A percentile compares a stretch with the other conserved stretches of the same genome.
Conservation (phyloP, 1,140 invertebrate genomes). For the Habropoda laboriosa region DNA sequence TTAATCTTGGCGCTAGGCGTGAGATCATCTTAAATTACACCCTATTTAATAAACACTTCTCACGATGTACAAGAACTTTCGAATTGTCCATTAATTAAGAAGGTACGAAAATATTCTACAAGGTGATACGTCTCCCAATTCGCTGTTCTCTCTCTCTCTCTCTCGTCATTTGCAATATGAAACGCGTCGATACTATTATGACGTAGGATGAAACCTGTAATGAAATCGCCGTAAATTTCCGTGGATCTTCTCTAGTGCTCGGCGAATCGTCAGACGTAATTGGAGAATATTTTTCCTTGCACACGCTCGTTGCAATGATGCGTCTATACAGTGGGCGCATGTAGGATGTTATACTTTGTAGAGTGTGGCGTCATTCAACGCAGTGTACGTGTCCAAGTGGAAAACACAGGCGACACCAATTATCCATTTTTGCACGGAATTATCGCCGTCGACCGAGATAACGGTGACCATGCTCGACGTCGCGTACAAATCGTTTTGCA, state of each 20-base stretch:
- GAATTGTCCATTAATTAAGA: neutral
- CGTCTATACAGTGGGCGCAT: conserved; percentile 22
- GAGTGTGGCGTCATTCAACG: conserved; percentile 72
- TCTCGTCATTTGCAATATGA: neutral
- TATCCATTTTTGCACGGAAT: conserved; percentile 81
- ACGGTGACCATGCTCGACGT: conserved; percentile 48
- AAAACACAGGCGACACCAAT: conserved; percentile 74
- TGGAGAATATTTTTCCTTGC: conserved; percentile 27
- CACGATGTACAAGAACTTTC: neutral
- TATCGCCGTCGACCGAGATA: conserved; percentile 74
- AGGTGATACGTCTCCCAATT: neutral
- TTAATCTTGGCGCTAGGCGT: conserved; percentile 60
- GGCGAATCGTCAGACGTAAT: neutral
- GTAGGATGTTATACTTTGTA: conserved; percentile 59
- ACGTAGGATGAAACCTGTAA: neutral
- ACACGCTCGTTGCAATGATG: neutral
- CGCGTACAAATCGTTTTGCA: conserved; percentile 53
- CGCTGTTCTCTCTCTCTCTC: neutral
- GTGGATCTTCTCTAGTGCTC: neutral
- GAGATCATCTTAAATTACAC: conserved; percentile 61
- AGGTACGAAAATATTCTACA: neutral
- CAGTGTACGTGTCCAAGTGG: conserved; percentile 75
- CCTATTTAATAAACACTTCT: conserved; percentile 55
- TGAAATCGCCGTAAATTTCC: neutral
- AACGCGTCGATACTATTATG: neutral